Evolutionary conservation across 1,140 invertebrate genomes (phyloP), one percentile per base, ranked within the genome.

Genomic region (Drosophila gunungcola): DNA sequence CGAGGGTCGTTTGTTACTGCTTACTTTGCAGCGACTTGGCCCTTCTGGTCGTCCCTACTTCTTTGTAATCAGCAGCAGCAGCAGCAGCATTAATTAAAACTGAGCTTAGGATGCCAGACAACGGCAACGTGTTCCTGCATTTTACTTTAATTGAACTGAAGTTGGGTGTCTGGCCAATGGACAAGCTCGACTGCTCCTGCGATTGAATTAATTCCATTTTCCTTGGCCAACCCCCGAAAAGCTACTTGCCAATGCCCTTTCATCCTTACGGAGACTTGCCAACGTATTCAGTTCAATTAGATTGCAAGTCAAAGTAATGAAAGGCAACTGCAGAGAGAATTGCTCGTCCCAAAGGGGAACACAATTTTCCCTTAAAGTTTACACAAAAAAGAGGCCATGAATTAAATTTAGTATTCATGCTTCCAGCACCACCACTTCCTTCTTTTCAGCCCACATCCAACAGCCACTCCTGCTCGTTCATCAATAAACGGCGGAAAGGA

Each of bases 21-120:
- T 70, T 46, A 78, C 64, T 63, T 70, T 29, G 54, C 61, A 48
- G 62, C 32, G 42, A 53, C 36, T 62, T 34, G 10, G 27, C 7
- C 27, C 13, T 34, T 43, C 13, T 32, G 29, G 12, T 45, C n/a
- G 6, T n/a, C 25, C 12, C 27, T 25, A 29, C 12, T n/a, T 6
- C 3, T 48, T 52, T 58, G 58, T 75, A 86, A 88, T 86, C 69
- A 69, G 60, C 41, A 46, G n/a, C 16, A 64, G 64, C 83, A 83
- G 60, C 41, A 46, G n/a, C 16, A 64, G 64, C 83, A 83, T 88
- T 88, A 89, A 88, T 88, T 89, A 86, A 77, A 64, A 54, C 79
- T 45, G 65, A 83, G 74, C 74, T 60, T 73, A 57, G 56, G 64
- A 61, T 60, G 63, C 55, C 63, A 84, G 60, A 78, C 83, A 65